Base-by-base conservation (phyloP, 2,797 vertebrate species). In the Petrocephalus schoutedeni region DNA sequence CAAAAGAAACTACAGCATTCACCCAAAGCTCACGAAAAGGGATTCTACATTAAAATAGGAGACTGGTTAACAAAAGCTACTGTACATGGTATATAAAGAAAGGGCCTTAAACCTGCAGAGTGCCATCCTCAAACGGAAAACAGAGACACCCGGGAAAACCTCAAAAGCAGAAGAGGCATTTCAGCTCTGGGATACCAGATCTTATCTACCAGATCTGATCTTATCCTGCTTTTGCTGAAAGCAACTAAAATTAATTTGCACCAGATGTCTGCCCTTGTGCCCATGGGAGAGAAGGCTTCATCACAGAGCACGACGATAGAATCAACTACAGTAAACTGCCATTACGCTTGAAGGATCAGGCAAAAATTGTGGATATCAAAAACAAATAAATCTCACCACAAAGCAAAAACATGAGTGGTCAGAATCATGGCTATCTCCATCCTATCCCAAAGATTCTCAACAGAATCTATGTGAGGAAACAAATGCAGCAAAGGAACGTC, bases 221-320 rank as follows among this genome's bases (percentile, higher is more conserved):
- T 93, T 93, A 92, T 94, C 93, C 92, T 93, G 93, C 90, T 94
- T 93, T 51, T 67, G 64, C 91, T 92, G 93, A 93, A 95, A 95
- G 93, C 94, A 92, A 94, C 90, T 95, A 94, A 94, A 95, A 94
- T 80, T 93, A 93, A 95, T 94, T 92, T 95, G 94, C 95, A 95
- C 94, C 94, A 95, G 93, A 91, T 92, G 95, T 92, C 92, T 94
- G 93, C 95, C 93, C 92, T 93, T 93, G 93, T 94, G 93, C 95
- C 94, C 92, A 93, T 93, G 93, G 94, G 94, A 90, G 94, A 90
- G 94, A 93, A 94, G 89, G 87, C 87, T 92, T 92, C 93, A 95
- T 94, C 91, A 93, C 93, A 88, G 93, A 67, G 64, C 64, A 88
- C 91, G 94, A 94, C 95, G 92, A 92, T 92, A 88, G 88, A 91